Base-by-base conservation (phyloP, 2,797 vertebrate species). In the Myotis findleyi region DNA sequence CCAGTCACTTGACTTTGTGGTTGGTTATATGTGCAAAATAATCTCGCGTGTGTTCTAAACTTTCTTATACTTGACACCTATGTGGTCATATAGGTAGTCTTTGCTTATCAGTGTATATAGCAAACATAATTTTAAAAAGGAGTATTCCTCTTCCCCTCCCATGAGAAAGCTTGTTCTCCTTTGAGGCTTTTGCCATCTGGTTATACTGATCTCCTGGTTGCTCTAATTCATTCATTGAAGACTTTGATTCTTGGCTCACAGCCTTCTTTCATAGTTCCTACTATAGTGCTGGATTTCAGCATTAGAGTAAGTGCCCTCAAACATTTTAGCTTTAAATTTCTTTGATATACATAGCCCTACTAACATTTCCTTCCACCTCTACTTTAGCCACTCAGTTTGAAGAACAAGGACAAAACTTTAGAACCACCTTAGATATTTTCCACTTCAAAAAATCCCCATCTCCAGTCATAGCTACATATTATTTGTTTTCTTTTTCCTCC, bases 1-100 rank as follows among this genome's bases (percentile, higher is more conserved):
- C 47, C 27, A 80, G 30, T 83, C 33, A 51, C 30, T 95, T 96
- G 47, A 92, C 41, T 90, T 77, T 81, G 44, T 3, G 21, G 41
- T 88, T 88, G 59, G 47, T 69, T 77, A 51, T 71, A 18, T 86
- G 49, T 89, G 38, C 44, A 73, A 95, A 96, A 86, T 80, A 81
- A 93, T 59, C 36, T 55, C 20, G 0, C 66, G 6, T 83, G 18
- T 89, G 93, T 91, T 91, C 47, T 91, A 89, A 89, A 86, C 41
- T 9, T 44, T 75, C 51, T 93, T 95, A 25, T 77, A 86, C 10
- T 88, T 94, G 57, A 13, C 33, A 81, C 81, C 47, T 57, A 18
- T 92, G 49, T 92, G 38, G 18, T 53, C n/a, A 75, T 80, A 55
- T 6, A 89, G 14, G 25, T 71, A 76, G 75, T 59, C 66, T 64